These are phyloP conservation scores for Anagrus nilaparvatae DNA, from an alignment of 1,140 invertebrate species.

Conservation along the genomic window DNA sequence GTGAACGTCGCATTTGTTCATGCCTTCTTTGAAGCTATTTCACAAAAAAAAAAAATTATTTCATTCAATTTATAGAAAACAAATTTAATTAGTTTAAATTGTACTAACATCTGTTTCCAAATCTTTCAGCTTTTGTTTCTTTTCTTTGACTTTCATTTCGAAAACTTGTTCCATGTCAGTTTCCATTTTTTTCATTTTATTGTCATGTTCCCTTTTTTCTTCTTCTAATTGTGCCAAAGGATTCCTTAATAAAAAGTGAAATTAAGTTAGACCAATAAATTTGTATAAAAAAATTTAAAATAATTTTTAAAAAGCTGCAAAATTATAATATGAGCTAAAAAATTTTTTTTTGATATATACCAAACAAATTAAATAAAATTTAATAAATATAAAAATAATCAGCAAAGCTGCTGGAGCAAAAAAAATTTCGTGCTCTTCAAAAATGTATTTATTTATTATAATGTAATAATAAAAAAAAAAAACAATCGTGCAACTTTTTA, in stretches of 20 bases:
- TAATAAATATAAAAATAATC: constrained; percentile 2
- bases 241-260: constrained; percentile 59
- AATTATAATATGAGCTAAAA: constrained; percentile 8
- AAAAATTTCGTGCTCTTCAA: constrained; percentile 10
- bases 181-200: constrained; percentile 95
- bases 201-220: constrained; percentile 90
- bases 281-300: not conserved
- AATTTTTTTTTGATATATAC: not conserved
- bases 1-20: constrained; percentile 54
- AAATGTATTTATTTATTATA: not conserved
- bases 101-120: constrained; percentile 73
- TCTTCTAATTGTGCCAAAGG: constrained; percentile 96
- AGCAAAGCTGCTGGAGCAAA: constrained; percentile 4
- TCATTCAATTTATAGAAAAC: not conserved
- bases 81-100: not conserved
- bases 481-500: constrained; percentile 11
- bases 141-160: constrained; percentile 78
- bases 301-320: constrained; percentile 12
- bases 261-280: not conserved
- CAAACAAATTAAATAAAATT: not conserved
- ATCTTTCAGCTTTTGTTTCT: constrained; percentile 87
- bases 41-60: no score
- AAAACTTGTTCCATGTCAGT: constrained; percentile 92
- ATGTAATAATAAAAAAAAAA: constrained; percentile 1
- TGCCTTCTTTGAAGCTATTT: constrained; percentile 56